Evolutionary conservation across 1,140 invertebrate species (phyloP), one percentile per base, ranked within the genome.

Genomic region (Pissodes strobi): DNA sequence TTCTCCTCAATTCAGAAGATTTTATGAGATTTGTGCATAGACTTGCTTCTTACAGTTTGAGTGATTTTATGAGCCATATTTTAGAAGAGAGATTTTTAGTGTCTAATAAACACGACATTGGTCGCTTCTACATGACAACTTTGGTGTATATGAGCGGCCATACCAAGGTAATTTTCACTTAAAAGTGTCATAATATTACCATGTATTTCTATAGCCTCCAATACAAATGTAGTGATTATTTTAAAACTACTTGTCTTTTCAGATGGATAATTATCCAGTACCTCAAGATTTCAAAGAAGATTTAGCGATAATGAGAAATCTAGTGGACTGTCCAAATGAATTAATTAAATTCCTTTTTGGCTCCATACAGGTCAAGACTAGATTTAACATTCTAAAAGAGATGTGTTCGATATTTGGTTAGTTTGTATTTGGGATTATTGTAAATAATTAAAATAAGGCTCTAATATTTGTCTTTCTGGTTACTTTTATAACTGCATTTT

Each of bases 391-490:
- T 34, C 30, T 69, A 18, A 27, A n/a, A 21, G 68, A 69, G 41
- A 64, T 66, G 38, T 59, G 62, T 34, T 57, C 48, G n/a, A 64
- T 69, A 18, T 66, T 64, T 45, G 68, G 68, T 69, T 46, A 66
- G 22, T 58, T 64, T 13, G 41, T n/a, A n/a, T n/a, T 34, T 57
- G n/a, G 9, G 2, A 23, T 59, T 21, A 38, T 22, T 2, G 6
- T 34, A 8, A 59, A 12, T 21, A 45, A 22, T 2, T 38, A n/a
- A 18, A 38, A 27, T 43, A 51, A 55, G 46, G 21, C 23, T 18
- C 0, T 48, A 10, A 9, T 55, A n/a, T n/a, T n/a, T n/a, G n/a
- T n/a, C n/a, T n/a, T n/a, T n/a, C n/a, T n/a, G n/a, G n/a, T n/a
- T n/a, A n/a, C n/a, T n/a, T n/a, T n/a, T n/a, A n/a, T n/a, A n/a